Conservation (phyloP, 2,797 vertebrate species). For the Pangasius mekongensis region DNA sequence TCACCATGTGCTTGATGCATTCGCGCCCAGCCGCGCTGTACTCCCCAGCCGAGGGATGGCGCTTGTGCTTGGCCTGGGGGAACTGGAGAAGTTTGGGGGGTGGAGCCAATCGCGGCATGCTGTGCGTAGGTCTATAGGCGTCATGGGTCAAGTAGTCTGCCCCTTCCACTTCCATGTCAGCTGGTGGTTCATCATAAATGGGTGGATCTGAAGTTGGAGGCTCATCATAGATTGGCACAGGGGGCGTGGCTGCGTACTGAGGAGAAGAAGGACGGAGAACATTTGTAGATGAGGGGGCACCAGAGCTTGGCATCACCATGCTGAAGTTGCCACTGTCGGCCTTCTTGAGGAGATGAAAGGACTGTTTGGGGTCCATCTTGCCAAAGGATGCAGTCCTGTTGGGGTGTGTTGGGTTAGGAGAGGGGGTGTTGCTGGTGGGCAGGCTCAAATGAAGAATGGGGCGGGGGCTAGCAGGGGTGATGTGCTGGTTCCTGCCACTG, state of each 20-base stretch:
- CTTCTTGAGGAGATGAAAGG: slow-evolving; percentile 75
- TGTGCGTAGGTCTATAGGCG: slow-evolving; percentile 65
- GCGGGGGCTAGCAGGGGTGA: slow-evolving; percentile 53
- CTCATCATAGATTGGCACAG: slow-evolving; percentile 79
- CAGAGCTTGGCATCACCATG: slow-evolving; percentile 66
- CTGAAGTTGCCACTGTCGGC: slow-evolving; percentile 74
- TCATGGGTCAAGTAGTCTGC: slow-evolving; percentile 52
- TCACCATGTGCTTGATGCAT: slow-evolving; percentile 84
- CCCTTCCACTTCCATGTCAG: slow-evolving; percentile 78
- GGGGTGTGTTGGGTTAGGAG: slow-evolving; percentile 50
- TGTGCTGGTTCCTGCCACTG: slow-evolving; percentile 62
- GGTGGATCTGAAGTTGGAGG: slow-evolving; percentile 75
- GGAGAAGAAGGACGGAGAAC: slow-evolving; percentile 72
- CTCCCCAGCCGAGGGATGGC: slow-evolving; percentile 72
- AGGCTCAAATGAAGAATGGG: slow-evolving; percentile 62
- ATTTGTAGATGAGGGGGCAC: slow-evolving; percentile 58
- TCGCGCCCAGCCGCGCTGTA: slow-evolving; percentile 81
- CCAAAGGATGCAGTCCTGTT: slow-evolving; percentile 53
- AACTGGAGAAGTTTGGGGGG: slow-evolving; percentile 73
- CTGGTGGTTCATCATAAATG: slow-evolving; percentile 80
- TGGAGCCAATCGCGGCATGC: slow-evolving; percentile 66
- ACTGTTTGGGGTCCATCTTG: slow-evolving; percentile 74
- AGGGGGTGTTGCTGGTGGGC: slow-evolving; percentile 57
- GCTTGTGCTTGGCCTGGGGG: slow-evolving; percentile 71
- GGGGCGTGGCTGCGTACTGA: slow-evolving; percentile 67